These are phyloP conservation scores for Chaetodon auriga DNA, from an alignment of 2,113 vertebrate species.

Conservation along the genomic window DNA sequence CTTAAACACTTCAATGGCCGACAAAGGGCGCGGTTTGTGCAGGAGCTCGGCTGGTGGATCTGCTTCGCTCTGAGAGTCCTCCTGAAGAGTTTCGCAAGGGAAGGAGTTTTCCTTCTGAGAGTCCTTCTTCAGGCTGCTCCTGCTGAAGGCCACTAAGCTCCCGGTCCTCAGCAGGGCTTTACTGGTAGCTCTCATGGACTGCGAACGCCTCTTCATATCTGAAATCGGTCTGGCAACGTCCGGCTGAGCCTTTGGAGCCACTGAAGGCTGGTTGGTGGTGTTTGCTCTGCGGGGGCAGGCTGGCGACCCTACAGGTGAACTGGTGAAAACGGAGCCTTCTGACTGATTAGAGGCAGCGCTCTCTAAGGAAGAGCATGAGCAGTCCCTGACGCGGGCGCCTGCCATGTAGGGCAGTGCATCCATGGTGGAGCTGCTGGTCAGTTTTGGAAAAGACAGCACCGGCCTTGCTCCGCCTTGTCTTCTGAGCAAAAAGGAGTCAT, in stretches of 20 bases:
- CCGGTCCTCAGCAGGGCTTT: conserved; percentile 83
- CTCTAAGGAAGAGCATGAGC: conserved; percentile 86
- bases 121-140: conserved; percentile 82
- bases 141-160: conserved; percentile 78
- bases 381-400: conserved; percentile 62
- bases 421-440: conserved; percentile 65
- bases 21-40: conserved; percentile 79
- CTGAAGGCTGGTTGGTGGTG: conserved; percentile 78
- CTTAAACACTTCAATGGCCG: conserved; percentile 88
- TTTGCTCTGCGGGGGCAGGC: conserved; percentile 79
- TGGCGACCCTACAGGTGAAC: conserved; percentile 89
- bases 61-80: conserved; percentile 75
- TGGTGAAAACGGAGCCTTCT: conserved; percentile 88
- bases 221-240: conserved; percentile 62
- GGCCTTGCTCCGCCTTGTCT: conserved; percentile 43
- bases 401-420: conserved; percentile 31
- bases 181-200: conserved; percentile 83
- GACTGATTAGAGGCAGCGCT: conserved; percentile 85
- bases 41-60: conserved; percentile 41
- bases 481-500: conserved; percentile 81
- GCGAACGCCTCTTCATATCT: conserved; percentile 86
- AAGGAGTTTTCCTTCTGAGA: conserved; percentile 85
- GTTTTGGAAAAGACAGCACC: conserved; percentile 62
- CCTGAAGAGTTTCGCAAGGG: conserved; percentile 86
- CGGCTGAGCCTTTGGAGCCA: conserved; percentile 69